Conservation (phyloP, 2,797 vertebrate species). For the Cynodonichthys magdalenae region DNA sequence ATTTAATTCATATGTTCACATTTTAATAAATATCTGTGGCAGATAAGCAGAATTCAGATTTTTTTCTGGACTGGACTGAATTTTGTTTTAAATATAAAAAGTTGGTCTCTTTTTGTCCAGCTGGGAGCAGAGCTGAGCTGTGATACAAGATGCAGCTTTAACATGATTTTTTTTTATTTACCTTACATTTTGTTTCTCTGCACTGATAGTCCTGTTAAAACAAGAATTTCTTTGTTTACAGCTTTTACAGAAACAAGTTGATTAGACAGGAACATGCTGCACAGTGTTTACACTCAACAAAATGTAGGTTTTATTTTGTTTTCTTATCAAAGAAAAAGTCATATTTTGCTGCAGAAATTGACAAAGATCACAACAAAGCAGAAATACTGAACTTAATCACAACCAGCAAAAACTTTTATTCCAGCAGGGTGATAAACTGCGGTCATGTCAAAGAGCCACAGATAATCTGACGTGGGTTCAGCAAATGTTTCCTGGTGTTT, state of each 20-base stretch:
- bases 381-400: conserved; percentile 19
- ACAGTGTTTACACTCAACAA: conserved; percentile 56
- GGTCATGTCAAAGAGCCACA: conserved; percentile 32
- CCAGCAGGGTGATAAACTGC: conserved; percentile 18
- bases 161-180: not conserved
- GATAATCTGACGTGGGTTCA: conserved; percentile 31
- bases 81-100: no score
- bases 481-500: conserved; percentile 35
- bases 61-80: no score
- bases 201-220: not conserved
- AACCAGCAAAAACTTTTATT: conserved; percentile 34
- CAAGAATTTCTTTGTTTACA: conserved; percentile 2
- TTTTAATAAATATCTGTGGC: no score
- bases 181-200: not conserved
- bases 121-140: no score
- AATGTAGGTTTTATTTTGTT: conserved; percentile 5
- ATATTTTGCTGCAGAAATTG: conserved; percentile 48
- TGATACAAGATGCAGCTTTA: not conserved
- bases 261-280: conserved; percentile 73
- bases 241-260: conserved; percentile 10
- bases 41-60: no score
- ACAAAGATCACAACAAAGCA: conserved; percentile 35
- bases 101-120: no score
- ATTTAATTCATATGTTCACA: no score
- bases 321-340: conserved; percentile 9